Conservation (phyloP, 2,797 vertebrate genomes). For the Epinephelus malabaricus region DNA sequence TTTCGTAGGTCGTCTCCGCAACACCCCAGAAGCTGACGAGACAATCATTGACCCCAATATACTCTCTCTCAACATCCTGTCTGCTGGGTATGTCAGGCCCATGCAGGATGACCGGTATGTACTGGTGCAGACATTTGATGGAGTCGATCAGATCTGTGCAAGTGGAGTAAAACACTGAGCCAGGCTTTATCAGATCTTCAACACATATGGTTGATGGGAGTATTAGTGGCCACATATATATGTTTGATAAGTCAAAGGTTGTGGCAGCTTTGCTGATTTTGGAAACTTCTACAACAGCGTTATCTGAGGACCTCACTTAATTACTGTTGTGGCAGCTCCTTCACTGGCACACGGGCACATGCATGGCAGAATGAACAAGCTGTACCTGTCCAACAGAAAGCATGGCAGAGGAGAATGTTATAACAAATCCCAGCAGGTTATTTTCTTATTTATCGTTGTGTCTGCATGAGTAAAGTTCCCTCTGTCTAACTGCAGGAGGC, state of each 20-base stretch:
- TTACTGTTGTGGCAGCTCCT: conserved; percentile 36
- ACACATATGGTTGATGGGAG: neutral
- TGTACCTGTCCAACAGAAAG: conserved; percentile 26
- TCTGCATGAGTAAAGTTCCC: conserved; percentile 55
- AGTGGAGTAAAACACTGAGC: no score
- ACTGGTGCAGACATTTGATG: neutral
- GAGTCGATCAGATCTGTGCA: neutral
- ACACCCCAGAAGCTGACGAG: conserved; percentile 94
- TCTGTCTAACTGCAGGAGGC: conserved; percentile 53
- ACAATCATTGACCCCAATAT: conserved; percentile 96
- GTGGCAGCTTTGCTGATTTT: conserved; percentile 33
- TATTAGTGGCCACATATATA: neutral
- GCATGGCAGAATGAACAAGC: conserved; percentile 58
- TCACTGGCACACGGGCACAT: conserved; percentile 42
- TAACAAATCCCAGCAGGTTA: conserved; percentile 3
- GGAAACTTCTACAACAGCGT: conserved; percentile 26
- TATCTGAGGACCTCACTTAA: conserved; percentile 8
- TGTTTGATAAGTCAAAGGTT: conserved; percentile 4
- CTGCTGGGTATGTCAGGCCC: conserved; percentile 91
- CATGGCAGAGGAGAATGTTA: conserved; percentile 48
- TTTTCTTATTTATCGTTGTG: conserved; percentile 16
- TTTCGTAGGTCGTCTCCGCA: conserved; percentile 92
- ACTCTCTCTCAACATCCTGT: conserved; percentile 96
- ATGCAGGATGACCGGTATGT: conserved; percentile 95
- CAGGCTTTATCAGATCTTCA: neutral